Evolutionary conservation across 2,797 vertebrate species (phyloP).

Genomic region (Dryobates pubescens): DNA sequence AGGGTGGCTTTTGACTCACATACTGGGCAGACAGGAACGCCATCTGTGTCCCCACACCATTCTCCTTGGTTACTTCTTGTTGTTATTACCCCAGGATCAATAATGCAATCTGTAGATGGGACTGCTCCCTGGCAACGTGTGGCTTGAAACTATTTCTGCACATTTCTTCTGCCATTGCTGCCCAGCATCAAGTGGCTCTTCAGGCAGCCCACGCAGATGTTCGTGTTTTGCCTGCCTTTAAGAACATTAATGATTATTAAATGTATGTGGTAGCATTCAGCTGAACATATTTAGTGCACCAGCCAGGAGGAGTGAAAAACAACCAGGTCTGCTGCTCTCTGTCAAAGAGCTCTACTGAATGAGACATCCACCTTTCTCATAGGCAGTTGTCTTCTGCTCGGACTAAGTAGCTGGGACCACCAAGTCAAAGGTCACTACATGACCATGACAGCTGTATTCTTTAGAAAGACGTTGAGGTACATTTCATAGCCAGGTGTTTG

Average conservation of each 20-base stretch:
- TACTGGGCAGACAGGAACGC: background rate
- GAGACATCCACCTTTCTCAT: fast-evolving
- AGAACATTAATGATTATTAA: slow-evolving; percentile 31
- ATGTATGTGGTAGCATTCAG: background rate
- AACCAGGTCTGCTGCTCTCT: background rate
- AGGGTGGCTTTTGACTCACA: background rate
- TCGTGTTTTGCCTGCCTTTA: slow-evolving; percentile 33
- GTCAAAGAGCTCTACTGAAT: background rate
- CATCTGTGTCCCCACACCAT: slow-evolving; percentile 44
- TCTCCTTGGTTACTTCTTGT: slow-evolving; percentile 13
- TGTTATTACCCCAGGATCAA: slow-evolving; percentile 55
- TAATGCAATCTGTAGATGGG: slow-evolving; percentile 43
- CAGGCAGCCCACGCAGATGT: background rate
- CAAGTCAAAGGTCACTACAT: background rate
- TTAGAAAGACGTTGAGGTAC: background rate
- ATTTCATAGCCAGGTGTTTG: background rate
- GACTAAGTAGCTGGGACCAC: background rate
- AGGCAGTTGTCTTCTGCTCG: background rate
- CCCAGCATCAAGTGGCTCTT: slow-evolving; percentile 65
- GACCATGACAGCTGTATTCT: fast-evolving
- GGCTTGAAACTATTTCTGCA: slow-evolving; percentile 53
- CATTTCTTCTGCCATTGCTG: slow-evolving; percentile 61
- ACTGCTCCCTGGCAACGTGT: slow-evolving; percentile 72
- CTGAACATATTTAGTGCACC: background rate
- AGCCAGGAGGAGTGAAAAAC: background rate